Percentiles rank a stretch among this genome's conserved stretches.
phyloP scores from a whole-genome alignment of 2,113 vertebrate species.

The Grantiella picta region DNA sequence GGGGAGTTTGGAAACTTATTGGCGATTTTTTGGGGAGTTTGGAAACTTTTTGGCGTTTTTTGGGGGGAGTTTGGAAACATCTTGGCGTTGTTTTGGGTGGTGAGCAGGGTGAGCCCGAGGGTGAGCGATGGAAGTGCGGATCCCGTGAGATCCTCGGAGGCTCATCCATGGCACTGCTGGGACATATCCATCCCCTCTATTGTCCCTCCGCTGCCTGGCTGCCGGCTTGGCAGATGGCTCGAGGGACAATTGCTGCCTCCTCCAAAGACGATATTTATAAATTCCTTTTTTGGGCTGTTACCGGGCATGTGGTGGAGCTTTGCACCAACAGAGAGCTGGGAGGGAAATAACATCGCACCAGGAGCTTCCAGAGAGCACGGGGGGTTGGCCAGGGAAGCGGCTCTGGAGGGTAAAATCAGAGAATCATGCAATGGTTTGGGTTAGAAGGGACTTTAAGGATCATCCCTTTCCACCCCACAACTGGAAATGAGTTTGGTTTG shows the following conservation, averaged over 20 bases:
- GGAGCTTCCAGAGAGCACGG: background rate
- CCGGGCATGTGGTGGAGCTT: background rate
- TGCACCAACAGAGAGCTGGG: background rate
- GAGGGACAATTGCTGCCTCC: background rate
- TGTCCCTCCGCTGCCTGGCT: background rate
- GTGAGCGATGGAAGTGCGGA: fast-evolving
- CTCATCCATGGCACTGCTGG: fast-evolving
- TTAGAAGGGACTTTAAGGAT: background rate
- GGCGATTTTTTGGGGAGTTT: background rate
- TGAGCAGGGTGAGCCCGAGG: background rate
- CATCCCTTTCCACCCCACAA: background rate
- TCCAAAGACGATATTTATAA: background rate
- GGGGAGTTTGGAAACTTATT: fast-evolving
- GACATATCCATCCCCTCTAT: fast-evolving
- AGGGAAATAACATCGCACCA: background rate
- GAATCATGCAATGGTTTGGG: background rate
- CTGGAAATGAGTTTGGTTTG: background rate
- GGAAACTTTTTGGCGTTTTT: background rate
- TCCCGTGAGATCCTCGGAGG: background rate
- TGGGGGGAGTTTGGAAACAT: fast-evolving
- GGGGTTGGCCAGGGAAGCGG: background rate
- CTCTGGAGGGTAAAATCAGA: background rate
- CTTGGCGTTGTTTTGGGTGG: fast-evolving
- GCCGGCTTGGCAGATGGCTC: background rate
- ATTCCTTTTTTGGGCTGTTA: background rate